phyloP scores from a whole-genome alignment of 2,113 vertebrate species.

The Psephotus haematonotus region DNA sequence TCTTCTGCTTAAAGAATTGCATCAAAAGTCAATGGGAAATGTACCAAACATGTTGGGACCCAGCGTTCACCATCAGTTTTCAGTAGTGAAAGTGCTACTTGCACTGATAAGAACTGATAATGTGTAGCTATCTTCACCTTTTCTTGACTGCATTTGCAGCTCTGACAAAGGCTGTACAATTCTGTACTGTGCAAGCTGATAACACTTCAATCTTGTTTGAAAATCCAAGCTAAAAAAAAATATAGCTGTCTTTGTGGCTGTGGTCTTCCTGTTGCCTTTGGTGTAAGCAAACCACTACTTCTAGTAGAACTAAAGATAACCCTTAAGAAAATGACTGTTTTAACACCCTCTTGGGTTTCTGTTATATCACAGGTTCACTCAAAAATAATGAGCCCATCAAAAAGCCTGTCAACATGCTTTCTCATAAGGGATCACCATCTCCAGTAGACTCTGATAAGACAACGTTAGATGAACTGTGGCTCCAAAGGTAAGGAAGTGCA shows the following conservation, averaged over 20 bases:
- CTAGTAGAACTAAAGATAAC: background rate
- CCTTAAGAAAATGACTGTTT: background rate
- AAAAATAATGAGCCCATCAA: slow-evolving; percentile 17
- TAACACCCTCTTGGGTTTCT: slow-evolving; percentile 22
- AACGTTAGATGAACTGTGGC: background rate
- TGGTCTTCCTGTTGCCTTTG: background rate
- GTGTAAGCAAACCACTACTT: background rate
- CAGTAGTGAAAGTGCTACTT: background rate
- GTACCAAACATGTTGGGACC: background rate
- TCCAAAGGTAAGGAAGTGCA: slow-evolving; percentile 23
- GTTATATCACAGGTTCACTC: slow-evolving; percentile 42
- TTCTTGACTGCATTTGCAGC: background rate
- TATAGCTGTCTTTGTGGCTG: background rate
- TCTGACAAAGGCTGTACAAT: background rate
- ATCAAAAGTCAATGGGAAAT: background rate
- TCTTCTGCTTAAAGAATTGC: background rate
- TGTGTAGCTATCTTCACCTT: background rate
- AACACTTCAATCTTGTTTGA: background rate
- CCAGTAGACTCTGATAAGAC: background rate
- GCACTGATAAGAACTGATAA: background rate
- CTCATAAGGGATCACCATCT: background rate
- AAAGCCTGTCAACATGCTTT: slow-evolving; percentile 2
- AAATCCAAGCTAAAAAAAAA: background rate
- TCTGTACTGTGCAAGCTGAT: background rate
- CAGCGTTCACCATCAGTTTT: background rate